Conservation (phyloP, 2,888 invertebrate genomes). For the Pollenia amentaria region DNA sequence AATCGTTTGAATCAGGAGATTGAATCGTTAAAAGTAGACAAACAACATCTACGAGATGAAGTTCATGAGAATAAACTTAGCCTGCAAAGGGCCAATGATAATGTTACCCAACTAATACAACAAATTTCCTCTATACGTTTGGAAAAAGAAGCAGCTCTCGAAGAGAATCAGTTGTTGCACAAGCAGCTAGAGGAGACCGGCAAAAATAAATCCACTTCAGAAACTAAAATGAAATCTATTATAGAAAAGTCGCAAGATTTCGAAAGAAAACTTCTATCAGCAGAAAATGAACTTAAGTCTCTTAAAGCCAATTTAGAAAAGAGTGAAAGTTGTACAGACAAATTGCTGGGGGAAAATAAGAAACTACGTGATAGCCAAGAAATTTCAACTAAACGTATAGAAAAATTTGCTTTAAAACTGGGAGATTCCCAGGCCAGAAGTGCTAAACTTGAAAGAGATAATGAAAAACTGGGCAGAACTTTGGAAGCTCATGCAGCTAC, state of each 20-base stretch:
- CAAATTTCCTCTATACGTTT: conserved; percentile 76
- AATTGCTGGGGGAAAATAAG: conserved; percentile 74
- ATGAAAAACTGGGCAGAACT: conserved; percentile 73
- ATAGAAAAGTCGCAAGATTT: conserved; percentile 74
- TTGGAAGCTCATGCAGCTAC: conserved; percentile 66
- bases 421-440: conserved; percentile 78
- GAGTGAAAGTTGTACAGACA: conserved; percentile 64
- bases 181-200: conserved; percentile 73
- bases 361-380: conserved; percentile 75
- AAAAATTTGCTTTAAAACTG: conserved; percentile 78
- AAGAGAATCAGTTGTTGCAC: conserved; percentile 72
- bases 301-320: conserved; percentile 70
- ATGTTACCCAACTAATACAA: conserved; percentile 76
- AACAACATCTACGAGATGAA: conserved; percentile 61
- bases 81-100: conserved; percentile 75
- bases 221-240: conserved; percentile 72
- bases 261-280: conserved; percentile 73
- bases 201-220: conserved; percentile 64
- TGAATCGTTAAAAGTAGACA: conserved; percentile 69
- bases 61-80: conserved; percentile 71
- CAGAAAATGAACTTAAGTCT: conserved; percentile 75
- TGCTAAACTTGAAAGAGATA: conserved; percentile 77
- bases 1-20: conserved; percentile 65
- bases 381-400: conserved; percentile 76
- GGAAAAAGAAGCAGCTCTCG: conserved; percentile 75